Evolutionary conservation across 2,113 vertebrate species (phyloP).

Genomic region (Muntiacus muntjak): DNA sequence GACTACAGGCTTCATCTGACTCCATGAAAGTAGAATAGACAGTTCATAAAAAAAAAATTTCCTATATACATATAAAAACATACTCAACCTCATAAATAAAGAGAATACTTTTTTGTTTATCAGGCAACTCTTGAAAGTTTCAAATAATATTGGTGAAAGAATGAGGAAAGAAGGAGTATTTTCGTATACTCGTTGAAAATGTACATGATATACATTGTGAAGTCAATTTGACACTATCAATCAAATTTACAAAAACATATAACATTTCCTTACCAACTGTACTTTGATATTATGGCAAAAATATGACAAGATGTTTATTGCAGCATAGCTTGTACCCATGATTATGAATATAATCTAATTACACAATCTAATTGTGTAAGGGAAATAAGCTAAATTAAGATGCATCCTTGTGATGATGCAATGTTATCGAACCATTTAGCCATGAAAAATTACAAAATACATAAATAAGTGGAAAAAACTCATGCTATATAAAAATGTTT

Average conservation of each 20-base stretch:
- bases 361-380: neutral
- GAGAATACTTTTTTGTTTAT: neutral
- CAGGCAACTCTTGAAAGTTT: neutral
- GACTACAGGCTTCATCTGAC: neutral
- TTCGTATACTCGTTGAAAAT: neutral
- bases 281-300: neutral
- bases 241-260: neutral
- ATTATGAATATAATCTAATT: neutral
- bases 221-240: neutral
- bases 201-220: neutral
- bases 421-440: neutral
- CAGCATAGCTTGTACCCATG: neutral
- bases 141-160: slow-evolving; percentile 14
- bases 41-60: neutral
- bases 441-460: neutral
- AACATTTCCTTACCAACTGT: neutral
- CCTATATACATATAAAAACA: neutral
- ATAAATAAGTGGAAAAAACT: neutral
- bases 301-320: neutral
- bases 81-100: neutral
- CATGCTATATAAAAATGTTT: neutral
- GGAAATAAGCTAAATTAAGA: neutral
- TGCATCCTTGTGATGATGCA: neutral
- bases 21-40: neutral
- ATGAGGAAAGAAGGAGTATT: neutral